These are phyloP conservation scores for Puffinus mauretanicus DNA, from an alignment of 2,113 vertebrate species.

Conservation along the genomic window DNA sequence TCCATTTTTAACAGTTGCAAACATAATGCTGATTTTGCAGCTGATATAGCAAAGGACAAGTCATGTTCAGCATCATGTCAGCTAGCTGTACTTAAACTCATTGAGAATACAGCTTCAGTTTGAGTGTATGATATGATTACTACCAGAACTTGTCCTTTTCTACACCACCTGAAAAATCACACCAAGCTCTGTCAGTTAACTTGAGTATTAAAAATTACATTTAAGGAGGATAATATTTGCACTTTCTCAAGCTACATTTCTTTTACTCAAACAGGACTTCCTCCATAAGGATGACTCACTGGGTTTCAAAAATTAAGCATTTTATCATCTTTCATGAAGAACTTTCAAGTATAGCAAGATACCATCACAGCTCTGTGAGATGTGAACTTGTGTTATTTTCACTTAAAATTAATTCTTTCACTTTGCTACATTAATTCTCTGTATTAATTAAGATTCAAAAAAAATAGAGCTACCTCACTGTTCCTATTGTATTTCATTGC, in stretches of 20 bases:
- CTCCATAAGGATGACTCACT: background rate
- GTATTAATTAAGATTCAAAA: background rate
- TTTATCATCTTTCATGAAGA: background rate
- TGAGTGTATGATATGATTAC: background rate
- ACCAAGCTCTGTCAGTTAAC: background rate
- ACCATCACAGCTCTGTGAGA: background rate
- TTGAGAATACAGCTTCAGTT: background rate
- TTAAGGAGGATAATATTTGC: background rate
- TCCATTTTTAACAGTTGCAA: conserved; percentile 12
- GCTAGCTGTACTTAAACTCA: background rate
- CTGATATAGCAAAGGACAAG: conserved; percentile 7
- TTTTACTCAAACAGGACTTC: background rate
- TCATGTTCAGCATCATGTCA: background rate
- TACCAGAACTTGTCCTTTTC: background rate
- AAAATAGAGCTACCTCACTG: background rate
- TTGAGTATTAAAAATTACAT: background rate
- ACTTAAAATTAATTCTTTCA: background rate
- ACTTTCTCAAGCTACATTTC: background rate
- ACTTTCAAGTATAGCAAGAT: background rate
- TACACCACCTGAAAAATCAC: background rate
- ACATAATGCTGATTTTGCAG: conserved; percentile 19
- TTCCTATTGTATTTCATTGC: background rate
- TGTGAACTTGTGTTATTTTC: background rate
- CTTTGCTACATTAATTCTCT: background rate
- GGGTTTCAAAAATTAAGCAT: background rate